Base-by-base conservation (phyloP, 2,888 invertebrate genomes). In the Caenorhabditis afra region DNA sequence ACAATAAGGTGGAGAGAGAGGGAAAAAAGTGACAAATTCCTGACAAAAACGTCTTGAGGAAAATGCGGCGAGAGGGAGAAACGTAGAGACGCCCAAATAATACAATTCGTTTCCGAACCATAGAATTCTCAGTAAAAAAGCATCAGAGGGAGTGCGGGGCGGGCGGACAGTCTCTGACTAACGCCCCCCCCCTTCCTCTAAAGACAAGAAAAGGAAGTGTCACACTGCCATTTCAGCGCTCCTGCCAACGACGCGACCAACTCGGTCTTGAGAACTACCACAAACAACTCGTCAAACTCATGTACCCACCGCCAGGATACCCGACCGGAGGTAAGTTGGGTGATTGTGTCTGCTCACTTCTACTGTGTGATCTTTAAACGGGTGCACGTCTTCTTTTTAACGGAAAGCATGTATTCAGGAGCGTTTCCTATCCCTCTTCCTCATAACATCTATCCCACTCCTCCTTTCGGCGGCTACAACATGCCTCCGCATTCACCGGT, bases 21-120 rank as follows among this genome's bases (percentile, higher is more conserved):
- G 29, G 29, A 7, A 29, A 7, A 29, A 29, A 29, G 29, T 29
- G 29, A 29, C 29, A 57, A 64, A 53, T 29, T 57, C 57, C 35
- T 57, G 50, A 55, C 23, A 47, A 52, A 11, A 29, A 29, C 29
- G 29, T 29, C 29, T 35, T 3, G n/a, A 39, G 57, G 29, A 39
- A 39, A 37, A 11, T 12, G 35, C 44, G 55, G 29, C 29, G 11
- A 39, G 47, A 29, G 29, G 10, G 59, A 68, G 58, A 62, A 66
- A 52, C 52, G 62, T 57, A 55, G 55, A 80, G 16, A 80, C 64
- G 67, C 47, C 64, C 71, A 78, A 71, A 77, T 77, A 77, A 76
- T 68, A 57, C 76, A 70, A 77, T 77, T 71, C 55, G 65, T 77
- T 77, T 77, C 78, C 73, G 67, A 79, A 74, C 62, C 73, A 79